These are phyloP conservation scores for Chauna torquata DNA, from an alignment of 2,113 vertebrate genomes.

Conservation along the genomic window DNA sequence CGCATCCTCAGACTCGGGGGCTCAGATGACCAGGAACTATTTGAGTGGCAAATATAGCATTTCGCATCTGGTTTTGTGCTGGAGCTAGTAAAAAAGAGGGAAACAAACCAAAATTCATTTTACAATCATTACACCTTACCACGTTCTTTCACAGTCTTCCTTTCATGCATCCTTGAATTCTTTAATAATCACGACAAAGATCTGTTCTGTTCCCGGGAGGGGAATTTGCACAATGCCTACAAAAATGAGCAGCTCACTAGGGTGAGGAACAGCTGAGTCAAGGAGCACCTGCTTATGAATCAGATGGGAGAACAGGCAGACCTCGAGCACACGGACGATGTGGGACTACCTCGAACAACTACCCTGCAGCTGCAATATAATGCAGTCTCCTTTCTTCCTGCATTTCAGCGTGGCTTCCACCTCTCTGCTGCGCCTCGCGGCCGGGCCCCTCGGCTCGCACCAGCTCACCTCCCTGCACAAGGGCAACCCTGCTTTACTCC, in stretches of 20 bases:
- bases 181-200: not conserved
- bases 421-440: accelerated
- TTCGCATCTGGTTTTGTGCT: accelerated
- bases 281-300: not conserved
- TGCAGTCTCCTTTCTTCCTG: not conserved
- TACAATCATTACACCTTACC: not conserved
- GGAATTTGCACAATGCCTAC: not conserved
- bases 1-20: not conserved
- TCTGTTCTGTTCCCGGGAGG: not conserved
- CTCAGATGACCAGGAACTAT: not conserved
- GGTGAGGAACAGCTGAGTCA: not conserved
- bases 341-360: accelerated
- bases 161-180: not conserved
- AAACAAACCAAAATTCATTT: not conserved
- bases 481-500: accelerated
- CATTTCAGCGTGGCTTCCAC: not conserved
- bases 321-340: not conserved
- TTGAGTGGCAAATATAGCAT: not conserved
- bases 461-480: accelerated
- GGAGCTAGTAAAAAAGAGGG: not conserved
- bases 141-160: not conserved
- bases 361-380: not conserved
- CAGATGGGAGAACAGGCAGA: not conserved
- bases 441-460: not conserved
- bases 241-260: not conserved